Base-by-base conservation (phyloP, 1,140 invertebrate species). In the Megathymus violae region DNA sequence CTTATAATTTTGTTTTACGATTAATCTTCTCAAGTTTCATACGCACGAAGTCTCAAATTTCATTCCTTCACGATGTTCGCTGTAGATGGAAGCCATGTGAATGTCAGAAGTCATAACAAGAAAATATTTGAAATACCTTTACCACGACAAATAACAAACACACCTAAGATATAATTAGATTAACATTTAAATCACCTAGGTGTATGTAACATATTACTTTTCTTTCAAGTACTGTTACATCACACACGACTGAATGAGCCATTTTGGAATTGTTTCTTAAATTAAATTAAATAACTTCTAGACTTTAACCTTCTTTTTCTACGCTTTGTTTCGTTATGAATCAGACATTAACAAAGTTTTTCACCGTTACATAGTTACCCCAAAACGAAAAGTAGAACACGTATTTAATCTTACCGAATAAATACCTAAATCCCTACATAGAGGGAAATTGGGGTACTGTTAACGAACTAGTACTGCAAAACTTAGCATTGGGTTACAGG, bases 21-120 rank as follows among this genome's bases (percentile, higher is more conserved):
- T 22, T 22, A 22, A 22, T 3, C 19, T 22, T 22, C 19, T 22
- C 5, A 22, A 22, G 5, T 22, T 22, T 22, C 19, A 22, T 22
- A 22, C 19, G 2, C 19, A n/a, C 5, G 19, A 22, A 2, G 16
- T 43, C 25, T 10, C 14, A 38, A 56, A n/a, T 44, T 10, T 25
- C 13, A 31, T 48, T 38, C 25, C 36, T 44, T 65, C 44, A 60
- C 41, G 27, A 52, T 31, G 46, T 41, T 62, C 60, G 48, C 34
- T 27, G 38, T 71, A 69, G 60, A 13, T 64, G 40, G 79, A 84
- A 82, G 78, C 78, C 80, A 61, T 73, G 65, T 31, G 77, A 80
- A 82, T 71, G 75, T 70, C 76, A 78, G 60, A 78, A 80, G 76
- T 82, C 73, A 76, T 76, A 78, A 78, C 75, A 76, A 74, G 63